A percentile compares a stretch with the other conserved stretches of the same genome.
phyloP scores from a whole-genome alignment of 2,888 invertebrate genomes.

The Acholoe squamosa region DNA sequence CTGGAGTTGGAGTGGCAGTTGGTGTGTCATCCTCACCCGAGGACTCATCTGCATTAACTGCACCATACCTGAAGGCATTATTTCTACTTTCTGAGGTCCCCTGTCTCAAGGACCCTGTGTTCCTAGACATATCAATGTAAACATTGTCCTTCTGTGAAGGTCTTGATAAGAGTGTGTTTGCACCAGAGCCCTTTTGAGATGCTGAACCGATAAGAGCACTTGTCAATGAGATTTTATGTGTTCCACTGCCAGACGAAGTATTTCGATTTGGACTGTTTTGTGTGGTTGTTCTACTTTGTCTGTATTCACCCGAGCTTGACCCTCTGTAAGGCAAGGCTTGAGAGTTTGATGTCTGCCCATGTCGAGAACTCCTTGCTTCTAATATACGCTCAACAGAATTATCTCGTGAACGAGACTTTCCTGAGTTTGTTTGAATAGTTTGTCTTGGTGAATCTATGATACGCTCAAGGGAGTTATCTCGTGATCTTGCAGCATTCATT shows the following conservation, averaged over 20 bases:
- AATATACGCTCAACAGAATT: not conserved
- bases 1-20: constrained; percentile 10
- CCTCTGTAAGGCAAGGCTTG: not conserved
- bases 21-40: constrained; percentile 23
- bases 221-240: not conserved
- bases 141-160: not conserved
- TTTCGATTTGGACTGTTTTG: not conserved
- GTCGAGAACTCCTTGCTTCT: not conserved
- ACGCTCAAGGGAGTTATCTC: too few relatives aligned
- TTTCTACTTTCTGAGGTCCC: too few relatives aligned
- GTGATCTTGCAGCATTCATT: not conserved
- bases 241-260: not conserved
- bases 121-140: not conserved
- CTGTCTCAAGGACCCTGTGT: too few relatives aligned
- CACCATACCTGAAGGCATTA: too few relatives aligned
- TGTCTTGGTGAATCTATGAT: not conserved
- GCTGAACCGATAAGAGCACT: not conserved
- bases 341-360: not conserved
- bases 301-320: not conserved
- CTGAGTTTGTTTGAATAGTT: not conserved
- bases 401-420: not conserved
- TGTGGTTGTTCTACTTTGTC: not conserved
- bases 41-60: too few relatives aligned
- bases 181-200: not conserved
- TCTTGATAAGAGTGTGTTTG: not conserved